Percentiles rank a stretch among this genome's conserved stretches.
Conservation (phyloP, 1,140 invertebrate species). For the Melitaea cinxia region DNA sequence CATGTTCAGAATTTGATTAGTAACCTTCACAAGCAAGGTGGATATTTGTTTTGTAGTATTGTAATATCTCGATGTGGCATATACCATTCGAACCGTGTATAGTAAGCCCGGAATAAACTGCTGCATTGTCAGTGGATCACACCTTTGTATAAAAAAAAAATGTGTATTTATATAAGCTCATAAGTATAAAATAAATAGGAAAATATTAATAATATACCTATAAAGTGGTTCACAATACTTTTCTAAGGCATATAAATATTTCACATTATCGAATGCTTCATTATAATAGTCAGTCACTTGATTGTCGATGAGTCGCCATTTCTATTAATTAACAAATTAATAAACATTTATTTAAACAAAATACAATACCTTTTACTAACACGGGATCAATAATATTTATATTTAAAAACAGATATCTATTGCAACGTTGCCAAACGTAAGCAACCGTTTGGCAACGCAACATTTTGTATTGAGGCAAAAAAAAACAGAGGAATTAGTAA, state of each 20-base stretch:
- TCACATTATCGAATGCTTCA: slow-evolving; percentile 93
- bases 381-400: too few relatives aligned
- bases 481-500: too few relatives aligned
- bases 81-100: slow-evolving; percentile 90
- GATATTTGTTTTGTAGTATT: slow-evolving; percentile 91
- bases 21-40: slow-evolving; percentile 90
- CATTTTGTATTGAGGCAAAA: too few relatives aligned
- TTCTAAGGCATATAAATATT: slow-evolving; percentile 93
- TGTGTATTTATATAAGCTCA: not conserved
- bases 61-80: slow-evolving; percentile 92
- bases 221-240: slow-evolving; percentile 93
- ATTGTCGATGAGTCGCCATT: slow-evolving; percentile 89
- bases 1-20: slow-evolving; percentile 88
- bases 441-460: too few relatives aligned
- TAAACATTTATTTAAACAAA: not conserved
- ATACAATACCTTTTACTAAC: too few relatives aligned
- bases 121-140: slow-evolving; percentile 86
- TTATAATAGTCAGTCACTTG: slow-evolving; percentile 88
- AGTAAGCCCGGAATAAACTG: slow-evolving; percentile 87
- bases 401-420: too few relatives aligned
- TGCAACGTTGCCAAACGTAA: too few relatives aligned
- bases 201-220: slow-evolving; percentile 63
- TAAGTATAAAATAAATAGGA: not conserved
- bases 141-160: slow-evolving; percentile 51
- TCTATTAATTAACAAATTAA: slow-evolving; percentile 72